phyloP scores from a whole-genome alignment of 53 echinoderm and acorn worm genomes.

The Glandiceps talaboti region DNA sequence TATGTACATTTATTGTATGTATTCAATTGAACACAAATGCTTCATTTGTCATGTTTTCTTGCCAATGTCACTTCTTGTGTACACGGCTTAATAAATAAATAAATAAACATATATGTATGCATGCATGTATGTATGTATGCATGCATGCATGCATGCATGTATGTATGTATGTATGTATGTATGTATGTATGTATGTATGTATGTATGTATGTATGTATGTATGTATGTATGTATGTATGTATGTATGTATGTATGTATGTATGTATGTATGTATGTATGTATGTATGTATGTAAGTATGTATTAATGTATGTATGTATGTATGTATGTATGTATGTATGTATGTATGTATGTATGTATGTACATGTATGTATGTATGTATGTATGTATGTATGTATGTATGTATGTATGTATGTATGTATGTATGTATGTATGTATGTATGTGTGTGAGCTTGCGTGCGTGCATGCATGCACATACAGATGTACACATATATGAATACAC shows the following conservation, averaged over 20 bases:
- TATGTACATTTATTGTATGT: too few species aligned
- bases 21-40: too few species aligned
- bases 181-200: neutral
- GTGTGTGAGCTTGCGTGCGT: neutral
- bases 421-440: neutral
- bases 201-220: neutral
- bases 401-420: neutral
- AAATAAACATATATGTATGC: too few species aligned
- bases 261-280: neutral
- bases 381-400: neutral
- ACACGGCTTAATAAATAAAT: too few species aligned
- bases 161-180: neutral
- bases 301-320: neutral
- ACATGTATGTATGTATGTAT: neutral
- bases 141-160: neutral
- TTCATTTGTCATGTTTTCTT: too few species aligned
- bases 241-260: neutral
- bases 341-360: neutral
- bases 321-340: neutral
- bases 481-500: neutral
- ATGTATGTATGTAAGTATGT: neutral
- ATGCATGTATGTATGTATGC: neutral
- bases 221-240: neutral
- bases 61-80: too few species aligned
- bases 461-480: neutral